These are phyloP conservation scores for Porites rus DNA, from an alignment of 92 coral and sea anemone species.

Conservation along the genomic window DNA sequence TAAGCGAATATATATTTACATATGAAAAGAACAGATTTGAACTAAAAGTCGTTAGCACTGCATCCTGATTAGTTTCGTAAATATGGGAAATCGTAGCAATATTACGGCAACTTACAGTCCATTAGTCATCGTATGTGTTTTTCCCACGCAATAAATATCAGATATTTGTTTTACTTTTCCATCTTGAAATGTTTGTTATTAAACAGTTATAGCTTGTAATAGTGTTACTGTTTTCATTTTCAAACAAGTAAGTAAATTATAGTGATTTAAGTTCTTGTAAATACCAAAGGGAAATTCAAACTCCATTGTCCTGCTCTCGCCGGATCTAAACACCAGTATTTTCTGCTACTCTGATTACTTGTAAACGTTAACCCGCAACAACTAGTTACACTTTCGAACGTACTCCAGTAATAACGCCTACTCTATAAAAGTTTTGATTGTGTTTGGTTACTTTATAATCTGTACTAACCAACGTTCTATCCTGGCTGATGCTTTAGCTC, in stretches of 20 bases:
- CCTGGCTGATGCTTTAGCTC: background rate
- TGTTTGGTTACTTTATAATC: background rate
- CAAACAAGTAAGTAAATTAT: too few relatives aligned
- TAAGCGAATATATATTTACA: constrained; percentile 3
- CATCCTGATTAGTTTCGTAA: background rate
- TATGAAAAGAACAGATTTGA: constrained; percentile 4
- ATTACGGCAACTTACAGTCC: background rate
- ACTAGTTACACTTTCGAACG: background rate
- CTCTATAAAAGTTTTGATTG: background rate
- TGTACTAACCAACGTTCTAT: background rate
- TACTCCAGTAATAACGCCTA: background rate
- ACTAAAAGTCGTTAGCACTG: constrained; percentile 1
- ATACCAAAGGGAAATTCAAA: background rate
- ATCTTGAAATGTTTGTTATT: background rate
- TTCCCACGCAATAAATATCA: background rate
- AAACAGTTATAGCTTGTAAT: background rate
- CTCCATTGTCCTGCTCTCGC: too few relatives aligned
- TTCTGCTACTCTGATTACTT: background rate
- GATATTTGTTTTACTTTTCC: background rate
- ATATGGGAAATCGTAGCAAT: background rate
- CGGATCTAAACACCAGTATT: too few relatives aligned
- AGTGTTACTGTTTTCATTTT: background rate
- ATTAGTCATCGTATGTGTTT: background rate
- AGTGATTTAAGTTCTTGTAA: background rate
- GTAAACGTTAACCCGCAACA: background rate